Percentiles rank a stretch among this genome's conserved stretches.
Conservation (phyloP, 2,113 vertebrate species). For the Abramis brama region DNA sequence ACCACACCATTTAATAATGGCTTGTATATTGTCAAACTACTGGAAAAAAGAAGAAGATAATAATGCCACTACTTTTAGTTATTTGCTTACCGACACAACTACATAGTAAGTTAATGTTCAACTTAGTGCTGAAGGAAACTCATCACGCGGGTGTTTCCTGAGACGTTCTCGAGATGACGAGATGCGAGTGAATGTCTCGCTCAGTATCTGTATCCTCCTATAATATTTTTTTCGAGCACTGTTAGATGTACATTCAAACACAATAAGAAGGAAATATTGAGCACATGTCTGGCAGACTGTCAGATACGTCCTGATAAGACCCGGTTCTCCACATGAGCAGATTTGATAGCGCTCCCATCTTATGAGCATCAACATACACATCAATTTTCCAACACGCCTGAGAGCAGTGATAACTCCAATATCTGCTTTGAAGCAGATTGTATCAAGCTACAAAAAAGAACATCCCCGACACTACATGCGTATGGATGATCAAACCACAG, state of each 20-base stretch:
- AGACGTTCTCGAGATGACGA: neutral
- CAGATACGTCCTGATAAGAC: neutral
- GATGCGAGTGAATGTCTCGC: neutral
- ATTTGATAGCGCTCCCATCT: slow-evolving; percentile 60
- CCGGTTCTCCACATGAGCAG: slow-evolving; percentile 44
- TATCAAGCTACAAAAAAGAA: slow-evolving; percentile 5
- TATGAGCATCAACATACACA: slow-evolving; percentile 31
- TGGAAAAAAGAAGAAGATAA: neutral
- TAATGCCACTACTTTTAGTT: neutral
- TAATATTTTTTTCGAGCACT: neutral
- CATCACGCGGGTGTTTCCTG: neutral
- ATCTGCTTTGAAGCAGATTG: neutral
- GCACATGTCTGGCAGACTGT: neutral
- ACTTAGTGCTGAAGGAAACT: neutral
- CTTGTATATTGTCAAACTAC: neutral
- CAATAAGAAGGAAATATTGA: neutral
- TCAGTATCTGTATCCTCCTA: neutral
- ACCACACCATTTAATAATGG: neutral
- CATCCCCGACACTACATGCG: neutral
- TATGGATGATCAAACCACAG: slow-evolving; percentile 11
- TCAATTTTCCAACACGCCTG: neutral
- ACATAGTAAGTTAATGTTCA: neutral
- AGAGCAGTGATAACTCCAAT: slow-evolving; percentile 6
- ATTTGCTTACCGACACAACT: no score
- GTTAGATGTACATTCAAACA: slow-evolving; percentile 6